These are phyloP conservation scores for Triplophysa yarkandensis DNA, from an alignment of 2,797 vertebrate genomes.

Conservation along the genomic window DNA sequence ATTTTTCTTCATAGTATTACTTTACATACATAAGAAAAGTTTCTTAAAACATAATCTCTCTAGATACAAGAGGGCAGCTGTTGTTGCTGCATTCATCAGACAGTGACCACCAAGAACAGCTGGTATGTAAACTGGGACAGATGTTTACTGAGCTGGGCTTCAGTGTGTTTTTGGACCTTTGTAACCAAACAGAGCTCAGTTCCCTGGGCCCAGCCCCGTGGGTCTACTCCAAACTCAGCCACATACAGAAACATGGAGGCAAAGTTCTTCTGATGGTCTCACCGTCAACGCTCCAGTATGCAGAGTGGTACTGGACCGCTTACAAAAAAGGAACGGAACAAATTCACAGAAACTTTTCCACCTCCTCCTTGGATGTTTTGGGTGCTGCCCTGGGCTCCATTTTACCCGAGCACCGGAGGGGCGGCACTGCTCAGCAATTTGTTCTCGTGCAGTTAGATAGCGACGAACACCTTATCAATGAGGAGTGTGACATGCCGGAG, in stretches of 20 bases:
- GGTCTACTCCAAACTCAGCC: constrained; percentile 82
- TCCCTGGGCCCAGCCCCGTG: constrained; percentile 79
- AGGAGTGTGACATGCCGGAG: constrained; percentile 65
- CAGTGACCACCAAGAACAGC: constrained; percentile 67
- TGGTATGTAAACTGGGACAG: constrained; percentile 73
- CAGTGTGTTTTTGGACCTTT: constrained; percentile 81
- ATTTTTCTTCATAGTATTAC: not conserved
- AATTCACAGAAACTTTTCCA: not conserved
- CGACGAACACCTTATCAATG: not conserved
- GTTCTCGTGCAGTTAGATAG: constrained; percentile 77
- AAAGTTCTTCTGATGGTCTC: constrained; percentile 81
- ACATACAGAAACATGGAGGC: constrained; percentile 69
- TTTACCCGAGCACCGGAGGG: constrained; percentile 68
- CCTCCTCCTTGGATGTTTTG: constrained; percentile 75
- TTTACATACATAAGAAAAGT: not conserved
- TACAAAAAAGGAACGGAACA: constrained; percentile 17
- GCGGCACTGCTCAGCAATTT: constrained; percentile 69
- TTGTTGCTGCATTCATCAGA: constrained; percentile 84
- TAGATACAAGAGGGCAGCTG: constrained; percentile 58
- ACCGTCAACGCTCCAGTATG: constrained; percentile 57
- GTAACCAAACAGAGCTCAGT: constrained; percentile 77
- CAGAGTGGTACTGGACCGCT: constrained; percentile 62
- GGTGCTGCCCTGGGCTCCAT: constrained; percentile 77
- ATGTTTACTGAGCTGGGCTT: constrained; percentile 75
- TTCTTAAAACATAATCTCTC: constrained; percentile 8